A percentile compares a stretch with the other conserved stretches of the same genome.
These are phyloP conservation scores for Periophthalmus modestus DNA, from an alignment of 2,113 vertebrate species.

Conservation along the genomic window DNA sequence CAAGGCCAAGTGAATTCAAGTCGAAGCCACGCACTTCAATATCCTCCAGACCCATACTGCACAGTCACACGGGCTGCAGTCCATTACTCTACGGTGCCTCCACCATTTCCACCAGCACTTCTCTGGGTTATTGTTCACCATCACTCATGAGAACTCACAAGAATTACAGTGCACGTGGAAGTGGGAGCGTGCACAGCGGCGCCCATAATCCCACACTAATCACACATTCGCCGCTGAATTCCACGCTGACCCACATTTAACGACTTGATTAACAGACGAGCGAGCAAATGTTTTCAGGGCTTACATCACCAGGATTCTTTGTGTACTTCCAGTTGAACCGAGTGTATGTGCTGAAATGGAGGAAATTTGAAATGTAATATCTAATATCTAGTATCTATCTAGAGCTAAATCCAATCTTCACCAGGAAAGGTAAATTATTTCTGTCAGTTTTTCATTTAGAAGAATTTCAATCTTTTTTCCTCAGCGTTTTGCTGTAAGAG, in stretches of 20 bases:
- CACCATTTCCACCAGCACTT: slow-evolving; percentile 14
- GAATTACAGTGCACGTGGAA: not conserved
- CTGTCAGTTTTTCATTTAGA: not conserved
- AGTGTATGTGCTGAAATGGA: not conserved
- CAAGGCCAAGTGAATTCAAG: slow-evolving; percentile 46
- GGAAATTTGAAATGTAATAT: not conserved
- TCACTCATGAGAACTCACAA: slow-evolving; percentile 10
- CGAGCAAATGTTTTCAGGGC: slow-evolving; percentile 14
- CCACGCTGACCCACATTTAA: slow-evolving; percentile 58
- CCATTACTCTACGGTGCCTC: slow-evolving; percentile 21
- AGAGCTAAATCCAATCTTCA: not conserved
- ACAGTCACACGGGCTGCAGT: slow-evolving; percentile 34
- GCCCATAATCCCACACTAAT: slow-evolving; percentile 52
- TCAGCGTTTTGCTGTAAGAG: not conserved
- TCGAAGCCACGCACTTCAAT: slow-evolving; percentile 36
- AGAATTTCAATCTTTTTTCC: not conserved
- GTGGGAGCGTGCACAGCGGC: not conserved
- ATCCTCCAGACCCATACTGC: slow-evolving; percentile 27
- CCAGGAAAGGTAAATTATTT: not conserved
- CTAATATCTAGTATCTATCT: too few relatives aligned
- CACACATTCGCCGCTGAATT: slow-evolving; percentile 34
- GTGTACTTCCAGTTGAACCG: not conserved
- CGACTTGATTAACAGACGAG: slow-evolving; percentile 34
- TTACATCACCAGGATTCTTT: not conserved
- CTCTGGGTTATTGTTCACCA: slow-evolving; percentile 3